Conservation (phyloP, 37 sponge, comb jelly and placozoan species). For the Theonella swinhoei region DNA sequence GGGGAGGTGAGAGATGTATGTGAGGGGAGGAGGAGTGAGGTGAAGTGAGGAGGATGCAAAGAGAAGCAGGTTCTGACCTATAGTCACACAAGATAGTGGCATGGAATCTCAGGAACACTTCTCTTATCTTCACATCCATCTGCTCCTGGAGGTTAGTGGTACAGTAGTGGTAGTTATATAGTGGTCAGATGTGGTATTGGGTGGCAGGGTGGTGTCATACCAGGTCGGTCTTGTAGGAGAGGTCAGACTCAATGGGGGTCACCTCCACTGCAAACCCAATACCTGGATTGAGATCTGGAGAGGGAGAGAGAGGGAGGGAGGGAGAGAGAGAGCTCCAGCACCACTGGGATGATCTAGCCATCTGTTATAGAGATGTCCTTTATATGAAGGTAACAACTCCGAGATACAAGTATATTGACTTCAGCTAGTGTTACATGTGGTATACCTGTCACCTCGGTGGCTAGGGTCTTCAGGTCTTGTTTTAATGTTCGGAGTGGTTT, state of each 20-base stretch:
- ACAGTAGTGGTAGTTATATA: neutral
- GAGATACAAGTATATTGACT: no score
- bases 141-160: conserved; percentile 37
- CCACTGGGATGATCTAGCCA: no score
- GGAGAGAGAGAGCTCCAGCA: neutral
- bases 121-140: conserved; percentile 70
- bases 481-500: conserved; percentile 11
- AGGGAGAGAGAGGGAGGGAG: conserved; percentile 5
- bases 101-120: conserved; percentile 77
- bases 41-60: no score
- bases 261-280: conserved; percentile 85
- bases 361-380: no score
- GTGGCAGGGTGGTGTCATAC: no score
- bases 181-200: no score
- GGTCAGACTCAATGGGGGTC: conserved; percentile 72
- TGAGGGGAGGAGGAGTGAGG: neutral
- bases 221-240: conserved; percentile 49
- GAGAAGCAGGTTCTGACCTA: conserved; percentile 22
- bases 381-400: no score
- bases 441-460: conserved; percentile 29
- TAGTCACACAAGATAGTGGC: conserved; percentile 59
- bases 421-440: no score
- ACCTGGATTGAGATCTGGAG: conserved; percentile 49
- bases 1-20: neutral
- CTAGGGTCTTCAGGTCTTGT: conserved; percentile 38